Conservation (phyloP, 2,888 invertebrate species). For the Platycheirus albimanus region DNA sequence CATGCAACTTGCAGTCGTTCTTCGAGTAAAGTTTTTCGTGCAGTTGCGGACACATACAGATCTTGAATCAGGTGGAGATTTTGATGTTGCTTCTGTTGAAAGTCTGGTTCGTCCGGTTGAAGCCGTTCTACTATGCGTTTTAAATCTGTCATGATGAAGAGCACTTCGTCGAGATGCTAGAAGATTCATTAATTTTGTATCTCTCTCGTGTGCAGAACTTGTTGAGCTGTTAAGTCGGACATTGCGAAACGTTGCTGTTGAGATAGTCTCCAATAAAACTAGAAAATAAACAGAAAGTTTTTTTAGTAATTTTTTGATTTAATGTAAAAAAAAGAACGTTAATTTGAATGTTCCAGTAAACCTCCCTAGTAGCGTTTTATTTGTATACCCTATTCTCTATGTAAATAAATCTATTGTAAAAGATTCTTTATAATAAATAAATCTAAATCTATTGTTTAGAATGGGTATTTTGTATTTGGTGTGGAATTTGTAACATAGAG, state of each 20-base stretch:
- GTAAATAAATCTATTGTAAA: too few relatives aligned
- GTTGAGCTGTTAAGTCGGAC: conserved; percentile 76
- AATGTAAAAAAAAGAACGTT: too few relatives aligned
- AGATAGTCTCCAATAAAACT: conserved; percentile 54
- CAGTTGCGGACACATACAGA: conserved; percentile 82
- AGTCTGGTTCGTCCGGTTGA: conserved; percentile 78
- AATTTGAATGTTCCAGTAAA: too few relatives aligned
- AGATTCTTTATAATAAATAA: too few relatives aligned
- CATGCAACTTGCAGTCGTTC: conserved; percentile 82
- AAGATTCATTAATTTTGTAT: conserved; percentile 85
- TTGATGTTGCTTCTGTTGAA: conserved; percentile 79
- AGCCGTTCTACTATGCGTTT: conserved; percentile 80
- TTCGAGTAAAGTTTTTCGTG: conserved; percentile 82
- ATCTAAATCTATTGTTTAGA: too few relatives aligned
- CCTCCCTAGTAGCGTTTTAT: too few relatives aligned
- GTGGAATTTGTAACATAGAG: too few relatives aligned
- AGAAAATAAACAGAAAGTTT: background rate
- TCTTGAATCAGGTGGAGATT: conserved; percentile 80
- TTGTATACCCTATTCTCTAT: too few relatives aligned
- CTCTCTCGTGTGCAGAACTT: conserved; percentile 83
- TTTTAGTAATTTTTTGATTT: too few relatives aligned
- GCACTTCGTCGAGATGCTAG: conserved; percentile 86
- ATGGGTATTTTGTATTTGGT: too few relatives aligned
- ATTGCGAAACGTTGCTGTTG: conserved; percentile 80
- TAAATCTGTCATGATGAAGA: conserved; percentile 84